Evolutionary conservation across 1,140 invertebrate species (phyloP), one percentile per base, ranked within the genome.

Genomic region (Triops longicaudatus): DNA sequence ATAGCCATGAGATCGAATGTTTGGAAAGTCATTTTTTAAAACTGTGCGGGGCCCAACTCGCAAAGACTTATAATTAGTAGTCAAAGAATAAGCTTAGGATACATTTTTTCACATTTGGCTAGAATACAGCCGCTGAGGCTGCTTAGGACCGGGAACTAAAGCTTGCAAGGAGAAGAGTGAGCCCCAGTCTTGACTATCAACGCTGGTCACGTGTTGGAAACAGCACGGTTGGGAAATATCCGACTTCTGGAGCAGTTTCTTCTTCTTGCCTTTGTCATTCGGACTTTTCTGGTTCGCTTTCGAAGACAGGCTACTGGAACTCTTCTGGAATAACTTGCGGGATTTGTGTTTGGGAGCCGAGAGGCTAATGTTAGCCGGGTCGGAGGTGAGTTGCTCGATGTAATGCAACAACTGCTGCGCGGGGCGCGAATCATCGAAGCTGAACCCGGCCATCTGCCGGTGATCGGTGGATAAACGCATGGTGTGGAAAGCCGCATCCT

Each of bases 171-270:
- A 91, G 80, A 88, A 90, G 80, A 91, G 91, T 76, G 88, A 85
- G 71, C 86, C 85, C 73, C 87, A 87, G 81, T 93, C 91, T 74
- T 87, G 87, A 22, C 87, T 85, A 77, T 92, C 91, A 12, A 95
- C 89, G 78, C 89, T 92, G 31, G 92, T 94, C 73, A 95, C 89
- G 82, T 95, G 93, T 77, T 93, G 90, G 83, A 95, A 95, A 81
- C 92, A 92, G 82, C 93, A 95, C 0, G 93, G 93, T 80, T 91
- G 88, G 14, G 92, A 94, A 79, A 95, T 95, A 82, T 94, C 92
- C 73, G 88, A 89, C 82, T 95, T 95, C 83, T 84, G 75, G 80
- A 81, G 28, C 12, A 80, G 84, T 72, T 77, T 79, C 75, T 76
- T 80, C 77, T 80, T 82, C 73, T 79, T 81, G 76, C 81, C 78